Evolutionary conservation across 1,140 invertebrate genomes (phyloP).

Genomic region (Drosophila pruinosa): DNA sequence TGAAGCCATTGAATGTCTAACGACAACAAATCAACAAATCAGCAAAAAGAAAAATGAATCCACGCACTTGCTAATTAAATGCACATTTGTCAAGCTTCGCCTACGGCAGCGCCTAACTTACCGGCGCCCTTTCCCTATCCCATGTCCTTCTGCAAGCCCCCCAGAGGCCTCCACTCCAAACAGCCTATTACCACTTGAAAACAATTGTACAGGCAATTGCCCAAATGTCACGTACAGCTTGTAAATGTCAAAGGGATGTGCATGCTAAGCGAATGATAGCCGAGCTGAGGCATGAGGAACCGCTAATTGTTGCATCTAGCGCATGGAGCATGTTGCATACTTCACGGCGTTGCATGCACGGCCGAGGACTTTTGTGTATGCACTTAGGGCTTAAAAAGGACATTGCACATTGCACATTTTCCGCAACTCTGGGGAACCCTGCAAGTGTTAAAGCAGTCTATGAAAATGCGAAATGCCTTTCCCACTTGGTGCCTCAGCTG

Average conservation of each 20-base stretch:
- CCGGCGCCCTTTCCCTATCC: not conserved
- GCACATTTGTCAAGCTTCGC: constrained; percentile 70
- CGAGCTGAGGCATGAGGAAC: constrained; percentile 20
- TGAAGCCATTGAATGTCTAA: constrained; percentile 65
- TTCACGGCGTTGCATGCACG: constrained; percentile 28
- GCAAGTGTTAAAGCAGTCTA: not conserved
- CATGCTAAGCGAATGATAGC: not conserved
- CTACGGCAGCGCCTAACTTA: not conserved
- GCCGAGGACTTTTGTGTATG: constrained; percentile 29
- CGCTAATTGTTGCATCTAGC: constrained; percentile 60
- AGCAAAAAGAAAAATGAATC: constrained; percentile 20
- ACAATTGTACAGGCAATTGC: constrained; percentile 55
- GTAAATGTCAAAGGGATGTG: constrained; percentile 31
- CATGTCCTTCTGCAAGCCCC: not conserved
- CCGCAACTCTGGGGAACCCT: not conserved
- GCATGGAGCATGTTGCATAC: constrained; percentile 59
- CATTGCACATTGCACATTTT: constrained; percentile 27
- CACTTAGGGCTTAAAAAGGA: constrained; percentile 49
- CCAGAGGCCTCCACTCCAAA: not conserved
- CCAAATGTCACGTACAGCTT: constrained; percentile 69
- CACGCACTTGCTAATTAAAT: constrained; percentile 66
- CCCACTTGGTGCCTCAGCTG: constrained; percentile 71
- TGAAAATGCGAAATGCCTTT: not conserved
- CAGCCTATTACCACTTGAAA: constrained; percentile 44
- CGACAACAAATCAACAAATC: constrained; percentile 50